A percentile compares a stretch with the other conserved stretches of the same genome.
Evolutionary conservation across 2,888 invertebrate species (phyloP).

Genomic region (Phaonia tiefii): DNA sequence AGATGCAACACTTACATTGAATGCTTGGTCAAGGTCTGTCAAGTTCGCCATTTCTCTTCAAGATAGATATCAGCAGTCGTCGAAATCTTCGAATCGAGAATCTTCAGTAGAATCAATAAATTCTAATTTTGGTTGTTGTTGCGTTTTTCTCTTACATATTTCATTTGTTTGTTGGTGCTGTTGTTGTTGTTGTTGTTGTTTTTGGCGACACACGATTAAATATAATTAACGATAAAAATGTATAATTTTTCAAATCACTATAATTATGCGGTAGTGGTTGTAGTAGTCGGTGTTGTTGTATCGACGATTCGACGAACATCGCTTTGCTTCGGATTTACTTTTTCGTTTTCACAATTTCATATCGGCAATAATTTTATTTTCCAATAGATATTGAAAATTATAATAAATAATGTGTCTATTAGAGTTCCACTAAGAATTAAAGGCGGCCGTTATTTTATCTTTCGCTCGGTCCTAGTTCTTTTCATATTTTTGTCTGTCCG

Average conservation of each 20-base stretch:
- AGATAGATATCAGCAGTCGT: not conserved
- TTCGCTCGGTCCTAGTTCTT: too few species aligned
- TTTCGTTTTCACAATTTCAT: slow-evolving; percentile 23
- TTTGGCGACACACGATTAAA: not conserved
- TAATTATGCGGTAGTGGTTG: not conserved
- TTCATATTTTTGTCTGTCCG: too few species aligned
- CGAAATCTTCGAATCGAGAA: not conserved
- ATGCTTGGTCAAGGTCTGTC: slow-evolving; percentile 64
- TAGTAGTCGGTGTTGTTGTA: slow-evolving; percentile 18
- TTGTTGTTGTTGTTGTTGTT: slow-evolving; percentile 18
- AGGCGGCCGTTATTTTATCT: too few species aligned
- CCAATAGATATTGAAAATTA: too few species aligned
- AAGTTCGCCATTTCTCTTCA: slow-evolving; percentile 63
- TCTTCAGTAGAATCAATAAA: slow-evolving; percentile 17
- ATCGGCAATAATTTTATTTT: not conserved
- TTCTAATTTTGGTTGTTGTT: slow-evolving; percentile 35
- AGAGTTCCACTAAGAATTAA: too few species aligned
- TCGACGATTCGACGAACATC: slow-evolving; percentile 37
- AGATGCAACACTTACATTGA: slow-evolving; percentile 58
- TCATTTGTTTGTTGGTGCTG: slow-evolving; percentile 14
- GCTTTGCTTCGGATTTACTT: slow-evolving; percentile 44
- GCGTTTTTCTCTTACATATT: slow-evolving; percentile 12
- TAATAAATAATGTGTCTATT: too few species aligned
- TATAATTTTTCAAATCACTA: slow-evolving; percentile 5
- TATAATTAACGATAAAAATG: slow-evolving; percentile 23